Evolutionary conservation across 2,888 invertebrate genomes (phyloP).

Genomic region (Lycophotia porphyrea): DNA sequence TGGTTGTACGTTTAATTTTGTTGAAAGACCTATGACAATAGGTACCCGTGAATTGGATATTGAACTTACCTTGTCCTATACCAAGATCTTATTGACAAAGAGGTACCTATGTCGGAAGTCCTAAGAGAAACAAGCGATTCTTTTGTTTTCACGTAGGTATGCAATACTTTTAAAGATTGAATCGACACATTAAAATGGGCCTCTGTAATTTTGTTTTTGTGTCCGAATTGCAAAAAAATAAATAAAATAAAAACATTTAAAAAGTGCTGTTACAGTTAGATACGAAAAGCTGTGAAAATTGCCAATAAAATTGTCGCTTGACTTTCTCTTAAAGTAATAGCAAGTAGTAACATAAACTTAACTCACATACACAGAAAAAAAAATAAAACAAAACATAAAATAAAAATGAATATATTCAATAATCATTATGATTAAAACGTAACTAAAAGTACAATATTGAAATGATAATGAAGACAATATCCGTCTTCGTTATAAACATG

Average conservation of each 20-base stretch:
- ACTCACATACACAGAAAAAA: conserved; percentile 78
- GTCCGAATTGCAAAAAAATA: conserved; percentile 16
- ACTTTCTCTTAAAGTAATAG: conserved; percentile 51
- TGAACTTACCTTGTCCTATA: conserved; percentile 42
- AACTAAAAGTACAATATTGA: conserved; percentile 85
- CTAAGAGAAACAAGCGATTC: conserved; percentile 32
- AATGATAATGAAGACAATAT: conserved; percentile 78
- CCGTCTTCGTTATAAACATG: conserved; percentile 68
- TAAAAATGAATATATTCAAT: conserved; percentile 90
- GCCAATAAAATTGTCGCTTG: conserved; percentile 48
- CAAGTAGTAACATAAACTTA: conserved; percentile 58
- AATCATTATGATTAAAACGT: conserved; percentile 85
- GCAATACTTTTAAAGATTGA: background rate
- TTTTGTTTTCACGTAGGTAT: conserved; percentile 12
- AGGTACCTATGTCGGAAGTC: background rate
- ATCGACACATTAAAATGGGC: background rate
- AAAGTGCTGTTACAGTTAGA: conserved; percentile 58
- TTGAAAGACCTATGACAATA: conserved; percentile 10
- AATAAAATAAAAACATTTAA: conserved; percentile 35
- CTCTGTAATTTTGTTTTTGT: conserved; percentile 9
- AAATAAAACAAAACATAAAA: conserved; percentile 89
- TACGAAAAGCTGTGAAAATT: conserved; percentile 59
- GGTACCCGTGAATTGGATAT: background rate
- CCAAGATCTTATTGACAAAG: conserved; percentile 1
- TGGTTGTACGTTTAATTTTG: background rate